These are phyloP conservation scores for Cryptotis parvus DNA, from an alignment of 2,113 vertebrate species.

Conservation along the genomic window DNA sequence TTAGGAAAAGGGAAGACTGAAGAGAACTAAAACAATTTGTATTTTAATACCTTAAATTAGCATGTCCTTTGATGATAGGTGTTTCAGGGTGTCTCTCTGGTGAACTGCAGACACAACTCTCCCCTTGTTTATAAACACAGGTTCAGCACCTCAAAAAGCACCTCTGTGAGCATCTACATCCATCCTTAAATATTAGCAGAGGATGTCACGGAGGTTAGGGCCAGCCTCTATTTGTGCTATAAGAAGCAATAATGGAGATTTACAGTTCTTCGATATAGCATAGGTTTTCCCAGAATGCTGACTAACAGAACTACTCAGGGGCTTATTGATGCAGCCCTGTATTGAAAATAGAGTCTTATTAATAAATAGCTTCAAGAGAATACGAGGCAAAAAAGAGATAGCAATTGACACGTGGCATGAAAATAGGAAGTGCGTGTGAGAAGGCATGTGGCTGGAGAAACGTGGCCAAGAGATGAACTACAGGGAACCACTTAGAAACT, in stretches of 20 bases:
- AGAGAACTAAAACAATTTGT: slow-evolving; percentile 10
- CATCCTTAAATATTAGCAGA: slow-evolving; percentile 83
- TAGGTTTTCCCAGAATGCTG: slow-evolving; percentile 90
- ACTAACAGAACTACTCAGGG: slow-evolving; percentile 85
- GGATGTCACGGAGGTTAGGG: slow-evolving; percentile 65
- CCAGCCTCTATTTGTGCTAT: slow-evolving; percentile 86
- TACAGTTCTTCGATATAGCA: slow-evolving; percentile 88
- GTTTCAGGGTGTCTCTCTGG: not conserved
- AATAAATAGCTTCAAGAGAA: slow-evolving; percentile 83
- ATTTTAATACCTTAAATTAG: slow-evolving; percentile 60
- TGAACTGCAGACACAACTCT: not conserved
- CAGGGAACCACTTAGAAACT: slow-evolving; percentile 75
- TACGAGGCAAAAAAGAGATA: slow-evolving; percentile 50
- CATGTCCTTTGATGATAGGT: slow-evolving; percentile 62
- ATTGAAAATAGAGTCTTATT: slow-evolving; percentile 87
- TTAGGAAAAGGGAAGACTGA: slow-evolving; percentile 37
- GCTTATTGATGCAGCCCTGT: slow-evolving; percentile 84
- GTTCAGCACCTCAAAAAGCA: slow-evolving; percentile 21
- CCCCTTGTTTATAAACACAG: slow-evolving; percentile 1
- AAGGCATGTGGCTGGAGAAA: slow-evolving; percentile 69
- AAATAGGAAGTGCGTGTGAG: not conserved
- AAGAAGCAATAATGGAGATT: slow-evolving; percentile 90
- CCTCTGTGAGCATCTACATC: not conserved
- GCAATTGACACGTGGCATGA: not conserved
- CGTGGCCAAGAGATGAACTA: slow-evolving; percentile 78